A percentile compares a stretch with the other conserved stretches of the same genome.
These are phyloP conservation scores for Scolopax rusticola DNA, from an alignment of 2,797 vertebrate genomes.

Conservation along the genomic window DNA sequence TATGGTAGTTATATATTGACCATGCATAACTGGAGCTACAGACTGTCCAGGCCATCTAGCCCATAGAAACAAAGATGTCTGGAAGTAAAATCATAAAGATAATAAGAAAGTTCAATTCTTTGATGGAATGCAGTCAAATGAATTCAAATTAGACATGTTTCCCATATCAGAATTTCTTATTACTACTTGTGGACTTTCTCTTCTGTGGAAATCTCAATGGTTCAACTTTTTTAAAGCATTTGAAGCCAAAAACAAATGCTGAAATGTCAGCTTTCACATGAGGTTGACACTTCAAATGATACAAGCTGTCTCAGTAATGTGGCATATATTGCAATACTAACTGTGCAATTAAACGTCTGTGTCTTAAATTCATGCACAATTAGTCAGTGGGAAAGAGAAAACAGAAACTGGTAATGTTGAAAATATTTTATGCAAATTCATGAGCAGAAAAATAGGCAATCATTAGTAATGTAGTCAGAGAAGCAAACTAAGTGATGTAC, in stretches of 20 bases:
- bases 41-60: neutral
- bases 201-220: neutral
- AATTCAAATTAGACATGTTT: neutral
- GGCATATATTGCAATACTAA: neutral
- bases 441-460: neutral
- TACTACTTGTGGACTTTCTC: neutral
- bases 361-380: neutral
- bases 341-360: neutral
- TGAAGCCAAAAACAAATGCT: neutral
- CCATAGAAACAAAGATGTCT: conserved; percentile 4
- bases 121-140: neutral
- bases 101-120: conserved; percentile 25
- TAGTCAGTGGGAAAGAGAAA: neutral
- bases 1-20: neutral
- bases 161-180: neutral
- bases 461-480: conserved; percentile 1
- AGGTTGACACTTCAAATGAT: neutral
- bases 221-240: neutral
- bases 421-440: conserved; percentile 31
- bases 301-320: neutral
- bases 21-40: neutral
- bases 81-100: conserved; percentile 14
- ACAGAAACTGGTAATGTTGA: neutral
- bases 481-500: conserved; percentile 18
- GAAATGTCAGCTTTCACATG: neutral